Percentiles rank a stretch among this genome's conserved stretches.
Conservation (phyloP, 2,113 vertebrate genomes). For the Smithornis capensis region DNA sequence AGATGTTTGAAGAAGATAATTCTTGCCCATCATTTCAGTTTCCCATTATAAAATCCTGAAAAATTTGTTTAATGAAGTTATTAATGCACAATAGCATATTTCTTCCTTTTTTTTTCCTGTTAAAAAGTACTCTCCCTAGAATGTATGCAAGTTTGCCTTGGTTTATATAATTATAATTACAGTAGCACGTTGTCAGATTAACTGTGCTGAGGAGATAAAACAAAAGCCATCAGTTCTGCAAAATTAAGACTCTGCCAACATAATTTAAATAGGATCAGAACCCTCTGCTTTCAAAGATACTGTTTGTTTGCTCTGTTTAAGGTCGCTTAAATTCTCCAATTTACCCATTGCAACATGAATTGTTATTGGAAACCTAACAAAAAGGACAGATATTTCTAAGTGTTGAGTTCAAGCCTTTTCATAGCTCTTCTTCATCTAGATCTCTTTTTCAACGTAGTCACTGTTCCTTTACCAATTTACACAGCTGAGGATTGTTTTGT, state of each 20-base stretch:
- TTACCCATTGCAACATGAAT: neutral
- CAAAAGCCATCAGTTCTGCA: constrained; percentile 25
- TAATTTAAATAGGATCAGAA: neutral
- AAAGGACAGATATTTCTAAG: neutral
- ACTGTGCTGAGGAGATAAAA: constrained; percentile 13
- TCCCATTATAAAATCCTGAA: neutral
- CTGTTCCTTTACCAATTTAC: neutral
- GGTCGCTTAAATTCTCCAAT: neutral
- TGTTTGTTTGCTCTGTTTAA: neutral
- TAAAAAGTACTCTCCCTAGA: neutral
- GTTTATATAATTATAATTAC: constrained; percentile 36
- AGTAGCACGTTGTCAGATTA: constrained; percentile 24
- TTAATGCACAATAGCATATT: neutral
- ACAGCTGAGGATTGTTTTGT: neutral
- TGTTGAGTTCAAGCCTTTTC: neutral
- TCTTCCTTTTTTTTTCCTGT: neutral
- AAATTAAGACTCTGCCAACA: constrained; percentile 2
- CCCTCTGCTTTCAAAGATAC: neutral
- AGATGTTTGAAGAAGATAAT: constrained; percentile 61
- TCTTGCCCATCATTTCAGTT: constrained; percentile 6
- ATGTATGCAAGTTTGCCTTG: neutral
- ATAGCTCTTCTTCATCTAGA: neutral
- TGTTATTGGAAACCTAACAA: neutral
- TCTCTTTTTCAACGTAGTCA: neutral
- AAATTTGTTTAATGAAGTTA: constrained; percentile 41